Percentiles rank a stretch among this genome's conserved stretches.
These are phyloP conservation scores for Copsychus sechellarum DNA, from an alignment of 2,113 vertebrate genomes.

Conservation along the genomic window DNA sequence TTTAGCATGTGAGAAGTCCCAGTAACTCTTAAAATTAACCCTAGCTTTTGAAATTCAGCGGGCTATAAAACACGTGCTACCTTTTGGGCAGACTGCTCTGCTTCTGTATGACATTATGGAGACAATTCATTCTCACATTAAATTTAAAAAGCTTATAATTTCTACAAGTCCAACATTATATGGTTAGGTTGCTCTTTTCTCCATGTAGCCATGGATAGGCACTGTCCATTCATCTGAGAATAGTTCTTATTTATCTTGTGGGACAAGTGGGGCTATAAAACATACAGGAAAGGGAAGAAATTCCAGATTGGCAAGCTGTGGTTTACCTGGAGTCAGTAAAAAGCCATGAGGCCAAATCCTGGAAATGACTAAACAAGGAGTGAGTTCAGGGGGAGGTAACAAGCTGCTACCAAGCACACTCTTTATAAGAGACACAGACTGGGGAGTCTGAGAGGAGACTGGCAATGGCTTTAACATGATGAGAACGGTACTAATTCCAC, in stretches of 20 bases:
- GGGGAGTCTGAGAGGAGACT: not conserved
- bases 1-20: constrained; percentile 42
- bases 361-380: not conserved
- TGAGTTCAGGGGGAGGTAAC: not conserved
- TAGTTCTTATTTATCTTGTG: not conserved
- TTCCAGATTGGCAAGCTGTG: not conserved
- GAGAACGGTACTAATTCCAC: not conserved
- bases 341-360: not conserved
- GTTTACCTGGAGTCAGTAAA: constrained; percentile 7
- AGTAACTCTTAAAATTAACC: constrained; percentile 44
- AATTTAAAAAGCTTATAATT: not conserved
- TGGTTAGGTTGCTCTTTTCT: not conserved
- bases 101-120: not conserved
- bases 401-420: not conserved
- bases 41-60: constrained; percentile 17
- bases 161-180: rapidly evolving
- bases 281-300: constrained; percentile 12
- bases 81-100: not conserved
- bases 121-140: not conserved
- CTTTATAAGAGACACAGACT: not conserved
- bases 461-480: not conserved
- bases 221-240: not conserved
- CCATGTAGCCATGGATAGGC: not conserved
- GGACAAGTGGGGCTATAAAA: not conserved
- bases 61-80: constrained; percentile 9